Conservation (phyloP, 2,797 vertebrate genomes). For the Peromyscus aztecus region DNA sequence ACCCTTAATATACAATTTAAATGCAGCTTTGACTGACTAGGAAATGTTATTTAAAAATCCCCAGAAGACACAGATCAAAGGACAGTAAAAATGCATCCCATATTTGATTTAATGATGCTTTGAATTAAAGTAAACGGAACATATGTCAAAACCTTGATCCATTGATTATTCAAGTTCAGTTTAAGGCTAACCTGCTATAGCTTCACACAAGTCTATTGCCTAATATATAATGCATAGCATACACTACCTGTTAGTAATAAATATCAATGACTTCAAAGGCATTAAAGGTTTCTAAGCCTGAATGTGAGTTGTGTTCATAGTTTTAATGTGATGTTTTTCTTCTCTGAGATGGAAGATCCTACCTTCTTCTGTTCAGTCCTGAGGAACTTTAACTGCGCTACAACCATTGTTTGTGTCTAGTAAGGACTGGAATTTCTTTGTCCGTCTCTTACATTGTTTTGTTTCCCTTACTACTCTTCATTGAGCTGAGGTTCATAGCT, state of each 20-base stretch:
- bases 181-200: conserved; percentile 49
- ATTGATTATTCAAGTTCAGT: conserved; percentile 77
- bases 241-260: conserved; percentile 64
- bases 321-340: conserved; percentile 3
- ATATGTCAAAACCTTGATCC: conserved; percentile 79
- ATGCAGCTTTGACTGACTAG: conserved; percentile 73
- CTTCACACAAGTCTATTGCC: conserved; percentile 27
- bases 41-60: conserved; percentile 80
- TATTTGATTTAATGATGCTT: conserved; percentile 82
- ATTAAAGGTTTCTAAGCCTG: conserved; percentile 5
- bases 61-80: conserved; percentile 80
- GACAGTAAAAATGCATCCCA: conserved; percentile 75
- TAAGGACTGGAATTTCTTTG: neutral
- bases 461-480: neutral
- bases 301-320: neutral
- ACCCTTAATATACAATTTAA: conserved; percentile 75
- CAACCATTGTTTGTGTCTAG: neutral
- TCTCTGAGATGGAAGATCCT: neutral
- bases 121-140: conserved; percentile 80
- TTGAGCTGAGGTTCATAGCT: neutral
- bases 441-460: neutral
- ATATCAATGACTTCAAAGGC: conserved; percentile 30
- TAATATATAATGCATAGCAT: conserved; percentile 62
- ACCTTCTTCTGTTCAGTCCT: neutral
- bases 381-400: neutral